Conservation (phyloP, 2,113 vertebrate species). For the Trichomycterus rosablanca region DNA sequence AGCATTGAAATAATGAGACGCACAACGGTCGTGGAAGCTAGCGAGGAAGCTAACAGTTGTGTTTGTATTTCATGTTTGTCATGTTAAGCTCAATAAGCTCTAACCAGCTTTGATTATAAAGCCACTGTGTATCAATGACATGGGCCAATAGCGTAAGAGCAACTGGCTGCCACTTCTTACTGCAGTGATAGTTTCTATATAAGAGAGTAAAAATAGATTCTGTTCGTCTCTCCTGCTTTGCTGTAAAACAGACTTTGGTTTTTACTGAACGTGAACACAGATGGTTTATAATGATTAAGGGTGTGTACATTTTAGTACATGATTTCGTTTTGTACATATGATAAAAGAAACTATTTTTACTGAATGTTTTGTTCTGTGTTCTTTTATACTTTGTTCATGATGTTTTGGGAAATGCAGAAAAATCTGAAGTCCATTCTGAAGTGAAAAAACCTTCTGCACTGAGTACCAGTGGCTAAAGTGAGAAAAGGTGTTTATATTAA, state of each 20-base stretch:
- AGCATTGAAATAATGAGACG: too few species aligned
- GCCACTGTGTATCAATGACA: conserved; percentile 41
- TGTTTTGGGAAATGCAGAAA: not conserved
- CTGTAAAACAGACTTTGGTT: conserved; percentile 61
- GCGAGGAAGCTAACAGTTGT: not conserved
- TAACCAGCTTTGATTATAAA: too few species aligned
- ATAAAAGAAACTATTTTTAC: conserved; percentile 76
- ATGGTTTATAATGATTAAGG: conserved; percentile 58
- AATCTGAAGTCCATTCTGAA: too few species aligned
- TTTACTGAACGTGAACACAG: conserved; percentile 68
- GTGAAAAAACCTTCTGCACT: too few species aligned
- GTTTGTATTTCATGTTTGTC: conserved; percentile 16
- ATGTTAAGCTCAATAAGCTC: not conserved
- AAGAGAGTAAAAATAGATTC: not conserved
- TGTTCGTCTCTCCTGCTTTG: conserved; percentile 50
- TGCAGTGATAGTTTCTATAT: conserved; percentile 11
- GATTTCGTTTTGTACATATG: conserved; percentile 78
- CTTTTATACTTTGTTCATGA: not conserved
- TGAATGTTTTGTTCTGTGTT: conserved; percentile 42
- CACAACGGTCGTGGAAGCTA: too few species aligned
- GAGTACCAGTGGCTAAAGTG: too few species aligned
- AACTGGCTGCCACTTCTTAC: conserved; percentile 4
- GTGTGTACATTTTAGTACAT: conserved; percentile 81
- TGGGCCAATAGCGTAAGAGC: conserved; percentile 20
- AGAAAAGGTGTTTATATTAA: too few species aligned